phyloP scores from a whole-genome alignment of 2,113 vertebrate genomes.

The Misgurnus anguillicaudatus region DNA sequence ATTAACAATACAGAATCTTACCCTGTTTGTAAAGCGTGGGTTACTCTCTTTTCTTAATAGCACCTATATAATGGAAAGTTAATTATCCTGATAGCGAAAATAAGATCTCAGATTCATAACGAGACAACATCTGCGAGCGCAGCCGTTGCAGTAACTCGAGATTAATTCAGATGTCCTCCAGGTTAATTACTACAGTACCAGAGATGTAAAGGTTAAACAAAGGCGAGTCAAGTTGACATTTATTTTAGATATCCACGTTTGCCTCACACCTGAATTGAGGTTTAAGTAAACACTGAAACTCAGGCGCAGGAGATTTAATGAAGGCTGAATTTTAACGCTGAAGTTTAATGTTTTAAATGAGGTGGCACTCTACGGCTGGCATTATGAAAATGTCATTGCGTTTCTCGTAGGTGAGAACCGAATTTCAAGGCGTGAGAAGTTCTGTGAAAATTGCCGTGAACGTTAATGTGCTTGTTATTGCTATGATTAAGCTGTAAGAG shows the following conservation, averaged over 20 bases:
- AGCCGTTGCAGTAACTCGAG: constrained; percentile 15
- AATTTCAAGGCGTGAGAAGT: constrained; percentile 10
- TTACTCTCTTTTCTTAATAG: too few relatives aligned
- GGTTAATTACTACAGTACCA: constrained; percentile 48
- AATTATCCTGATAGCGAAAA: constrained; percentile 13
- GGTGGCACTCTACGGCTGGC: not conserved
- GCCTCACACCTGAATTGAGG: constrained; percentile 20
- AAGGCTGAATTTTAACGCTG: constrained; percentile 12
- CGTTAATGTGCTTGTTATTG: not conserved
- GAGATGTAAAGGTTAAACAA: constrained; percentile 45
- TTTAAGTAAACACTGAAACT: not conserved
- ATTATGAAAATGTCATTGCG: constrained; percentile 35
- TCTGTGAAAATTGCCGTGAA: not conserved
- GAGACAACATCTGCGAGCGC: constrained; percentile 24
- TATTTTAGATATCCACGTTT: not conserved
- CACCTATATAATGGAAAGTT: not conserved
- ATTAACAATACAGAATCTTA: too few relatives aligned
- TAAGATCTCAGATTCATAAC: constrained; percentile 14
- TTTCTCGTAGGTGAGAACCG: constrained; percentile 8
- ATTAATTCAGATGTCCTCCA: constrained; percentile 40
- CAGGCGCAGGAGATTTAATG: not conserved
- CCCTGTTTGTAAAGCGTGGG: too few relatives aligned
- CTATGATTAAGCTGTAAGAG: constrained; percentile 1
- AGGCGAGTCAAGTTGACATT: constrained; percentile 43
- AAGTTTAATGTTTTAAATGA: constrained; percentile 34